Conservation (phyloP, 23 tunicate species). For the Trididemnum clinides region DNA sequence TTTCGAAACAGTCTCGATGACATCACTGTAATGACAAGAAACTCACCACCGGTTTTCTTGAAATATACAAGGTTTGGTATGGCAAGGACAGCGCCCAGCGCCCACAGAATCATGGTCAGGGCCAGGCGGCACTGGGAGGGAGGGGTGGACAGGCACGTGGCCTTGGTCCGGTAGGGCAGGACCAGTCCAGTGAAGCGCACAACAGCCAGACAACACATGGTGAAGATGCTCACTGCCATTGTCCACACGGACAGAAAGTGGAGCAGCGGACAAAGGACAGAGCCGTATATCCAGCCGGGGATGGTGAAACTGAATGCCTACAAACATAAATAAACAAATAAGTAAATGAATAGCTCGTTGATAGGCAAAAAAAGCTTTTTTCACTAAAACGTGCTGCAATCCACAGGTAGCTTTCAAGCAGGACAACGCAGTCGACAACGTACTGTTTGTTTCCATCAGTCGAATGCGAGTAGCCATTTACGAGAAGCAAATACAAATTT, state of each 20-base stretch:
- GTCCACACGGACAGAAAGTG: slow-evolving; percentile 42
- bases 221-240: slow-evolving; percentile 66
- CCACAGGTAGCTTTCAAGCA: too few relatives aligned
- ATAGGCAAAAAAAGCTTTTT: too few relatives aligned
- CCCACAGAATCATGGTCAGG: slow-evolving; percentile 43
- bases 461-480: too few relatives aligned
- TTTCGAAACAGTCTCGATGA: too few relatives aligned
- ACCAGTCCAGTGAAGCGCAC: slow-evolving; percentile 73
- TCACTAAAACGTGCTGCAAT: too few relatives aligned
- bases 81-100: slow-evolving; percentile 25
- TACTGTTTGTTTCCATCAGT: too few relatives aligned
- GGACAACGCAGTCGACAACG: too few relatives aligned
- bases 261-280: slow-evolving; percentile 49
- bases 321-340: not conserved
- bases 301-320: not conserved
- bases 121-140: slow-evolving; percentile 35
- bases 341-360: too few relatives aligned
- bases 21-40: too few relatives aligned
- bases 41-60: not conserved
- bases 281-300: slow-evolving; percentile 41
- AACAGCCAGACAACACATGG: slow-evolving; percentile 75
- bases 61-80: slow-evolving; percentile 35
- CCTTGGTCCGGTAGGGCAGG: slow-evolving; percentile 59
- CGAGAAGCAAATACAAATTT: too few relatives aligned
- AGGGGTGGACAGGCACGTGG: slow-evolving; percentile 47